A percentile compares a stretch with the other conserved stretches of the same genome.
Evolutionary conservation across 2,888 invertebrate species (phyloP).

Genomic region (Oxycera nigricornis): DNA sequence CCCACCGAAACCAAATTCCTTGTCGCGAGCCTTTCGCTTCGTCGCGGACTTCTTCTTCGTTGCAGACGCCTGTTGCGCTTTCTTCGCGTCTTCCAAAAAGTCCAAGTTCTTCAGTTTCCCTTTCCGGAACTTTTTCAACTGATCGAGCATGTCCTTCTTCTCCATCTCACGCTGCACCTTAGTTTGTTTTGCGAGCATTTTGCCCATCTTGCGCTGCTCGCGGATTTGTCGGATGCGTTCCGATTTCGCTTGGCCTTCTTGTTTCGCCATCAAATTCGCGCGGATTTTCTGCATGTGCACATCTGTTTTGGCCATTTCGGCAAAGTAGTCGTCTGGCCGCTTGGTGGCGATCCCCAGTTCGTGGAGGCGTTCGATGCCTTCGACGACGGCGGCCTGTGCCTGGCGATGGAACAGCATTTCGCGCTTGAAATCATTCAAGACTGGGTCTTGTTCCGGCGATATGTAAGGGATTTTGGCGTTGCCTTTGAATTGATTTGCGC

Average conservation of each 20-base stretch:
- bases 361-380: constrained; percentile 80
- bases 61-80: constrained; percentile 54
- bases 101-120: constrained; percentile 81
- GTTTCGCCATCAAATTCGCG: constrained; percentile 81
- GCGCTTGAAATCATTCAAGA: constrained; percentile 89
- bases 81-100: constrained; percentile 75
- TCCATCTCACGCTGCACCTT: constrained; percentile 86
- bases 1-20: constrained; percentile 94
- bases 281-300: constrained; percentile 96
- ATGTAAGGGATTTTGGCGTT: constrained; percentile 73
- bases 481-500: constrained; percentile 71
- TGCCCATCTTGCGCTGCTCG: constrained; percentile 91
- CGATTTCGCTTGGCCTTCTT: constrained; percentile 82
- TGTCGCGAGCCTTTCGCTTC: constrained; percentile 75
- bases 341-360: constrained; percentile 78
- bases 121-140: constrained; percentile 91
- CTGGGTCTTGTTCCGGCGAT: constrained; percentile 75
- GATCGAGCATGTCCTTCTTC: constrained; percentile 89
- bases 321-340: constrained; percentile 95
- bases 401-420: constrained; percentile 88
- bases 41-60: constrained; percentile 59
- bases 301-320: constrained; percentile 98
- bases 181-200: constrained; percentile 84
- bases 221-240: constrained; percentile 91
- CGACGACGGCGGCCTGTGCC: constrained; percentile 84